phyloP scores from a whole-genome alignment of 2,113 vertebrate genomes.

The Phylloscopus trochilus region DNA sequence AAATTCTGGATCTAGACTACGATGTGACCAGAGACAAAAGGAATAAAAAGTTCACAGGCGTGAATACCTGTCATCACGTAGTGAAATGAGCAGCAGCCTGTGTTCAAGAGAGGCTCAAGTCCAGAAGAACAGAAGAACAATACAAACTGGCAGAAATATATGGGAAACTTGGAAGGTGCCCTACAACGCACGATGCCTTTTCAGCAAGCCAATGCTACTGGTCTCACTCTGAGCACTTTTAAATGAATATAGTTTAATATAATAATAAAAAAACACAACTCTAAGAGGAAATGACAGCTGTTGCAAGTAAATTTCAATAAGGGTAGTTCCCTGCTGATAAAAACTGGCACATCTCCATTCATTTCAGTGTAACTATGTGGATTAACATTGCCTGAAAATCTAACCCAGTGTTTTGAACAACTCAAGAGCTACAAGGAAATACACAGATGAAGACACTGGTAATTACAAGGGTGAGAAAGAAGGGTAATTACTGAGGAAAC shows the following conservation, averaged over 20 bases:
- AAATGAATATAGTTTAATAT: constrained; percentile 16
- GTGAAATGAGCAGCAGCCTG: constrained; percentile 34
- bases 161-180: constrained; percentile 49
- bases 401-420: background rate
- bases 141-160: constrained; percentile 36
- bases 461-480: background rate
- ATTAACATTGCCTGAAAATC: background rate
- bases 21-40: constrained; percentile 22
- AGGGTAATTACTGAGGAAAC: background rate
- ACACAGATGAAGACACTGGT: background rate
- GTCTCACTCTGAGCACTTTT: constrained; percentile 17
- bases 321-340: constrained; percentile 42
- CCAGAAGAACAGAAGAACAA: constrained; percentile 30
- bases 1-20: constrained; percentile 3
- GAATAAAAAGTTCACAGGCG: constrained; percentile 19
- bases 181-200: background rate
- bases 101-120: background rate
- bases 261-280: constrained; percentile 17
- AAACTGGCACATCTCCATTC: constrained; percentile 26
- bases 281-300: constrained; percentile 48
- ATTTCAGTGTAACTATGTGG: background rate
- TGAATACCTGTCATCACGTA: constrained; percentile 52
- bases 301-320: constrained; percentile 43
- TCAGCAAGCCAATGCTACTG: constrained; percentile 39
- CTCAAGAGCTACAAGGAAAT: background rate